A percentile compares a stretch with the other conserved stretches of the same genome.
Conservation (phyloP, 2,113 vertebrate genomes). For the Neofelis nebulosa region DNA sequence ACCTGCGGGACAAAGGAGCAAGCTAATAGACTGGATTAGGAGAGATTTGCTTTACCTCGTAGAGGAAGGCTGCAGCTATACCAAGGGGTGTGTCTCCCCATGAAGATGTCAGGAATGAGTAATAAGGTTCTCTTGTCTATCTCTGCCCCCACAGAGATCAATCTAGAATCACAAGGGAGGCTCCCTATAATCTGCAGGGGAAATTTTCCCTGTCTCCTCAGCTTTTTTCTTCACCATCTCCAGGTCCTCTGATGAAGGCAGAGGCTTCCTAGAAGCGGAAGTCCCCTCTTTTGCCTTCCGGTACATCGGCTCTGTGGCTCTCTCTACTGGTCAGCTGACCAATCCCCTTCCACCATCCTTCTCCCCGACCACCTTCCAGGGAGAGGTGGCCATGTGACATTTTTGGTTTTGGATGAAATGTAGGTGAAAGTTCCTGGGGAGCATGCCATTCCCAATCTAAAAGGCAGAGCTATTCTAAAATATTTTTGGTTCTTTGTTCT, state of each 20-base stretch:
- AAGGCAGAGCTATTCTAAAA: background rate
- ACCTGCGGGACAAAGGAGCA: background rate
- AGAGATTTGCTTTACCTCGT: background rate
- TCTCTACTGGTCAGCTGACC: background rate
- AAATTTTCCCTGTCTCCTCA: background rate
- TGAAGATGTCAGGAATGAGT: background rate
- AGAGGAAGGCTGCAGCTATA: background rate
- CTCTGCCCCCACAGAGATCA: background rate
- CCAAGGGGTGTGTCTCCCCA: background rate
- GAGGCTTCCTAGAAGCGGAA: background rate
- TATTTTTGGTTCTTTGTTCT: background rate
- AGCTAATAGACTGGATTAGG: background rate
- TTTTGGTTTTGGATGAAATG: background rate
- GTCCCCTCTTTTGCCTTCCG: background rate
- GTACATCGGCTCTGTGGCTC: background rate
- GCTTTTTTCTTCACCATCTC: background rate
- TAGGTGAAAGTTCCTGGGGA: background rate
- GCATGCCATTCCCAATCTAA: background rate
- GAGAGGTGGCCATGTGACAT: background rate
- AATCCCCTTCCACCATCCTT: background rate
- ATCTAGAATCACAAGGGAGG: background rate
- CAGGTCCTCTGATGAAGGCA: background rate
- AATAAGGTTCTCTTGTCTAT: background rate
- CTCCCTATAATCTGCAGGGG: background rate
- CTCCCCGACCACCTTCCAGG: background rate